phyloP scores from a whole-genome alignment of 2,888 invertebrate species.

The Macaria liturata region DNA sequence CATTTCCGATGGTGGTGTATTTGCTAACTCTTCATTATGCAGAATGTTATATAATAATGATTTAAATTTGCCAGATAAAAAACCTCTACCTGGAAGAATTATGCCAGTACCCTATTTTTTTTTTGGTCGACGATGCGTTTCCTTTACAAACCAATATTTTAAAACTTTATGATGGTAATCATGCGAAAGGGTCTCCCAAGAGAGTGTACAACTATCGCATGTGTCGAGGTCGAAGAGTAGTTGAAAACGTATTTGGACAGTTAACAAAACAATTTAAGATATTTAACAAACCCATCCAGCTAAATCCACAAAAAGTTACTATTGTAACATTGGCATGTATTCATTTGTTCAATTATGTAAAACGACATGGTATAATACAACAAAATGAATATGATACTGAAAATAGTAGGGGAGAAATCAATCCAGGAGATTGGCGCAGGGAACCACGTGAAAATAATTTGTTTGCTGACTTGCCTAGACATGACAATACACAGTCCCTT shows the following conservation, averaged over 20 bases:
- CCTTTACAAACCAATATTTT: conserved; percentile 3
- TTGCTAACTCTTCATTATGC: neutral
- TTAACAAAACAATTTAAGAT: too few species aligned
- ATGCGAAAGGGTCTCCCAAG: neutral
- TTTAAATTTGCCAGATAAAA: neutral
- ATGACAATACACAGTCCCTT: too few species aligned
- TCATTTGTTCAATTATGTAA: too few species aligned
- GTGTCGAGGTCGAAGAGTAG: neutral
- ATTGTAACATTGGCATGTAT: too few species aligned
- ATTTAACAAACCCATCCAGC: too few species aligned
- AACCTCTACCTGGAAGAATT: neutral
- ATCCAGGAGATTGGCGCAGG: too few species aligned
- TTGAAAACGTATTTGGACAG: conserved; percentile 11
- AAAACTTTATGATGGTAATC: neutral
- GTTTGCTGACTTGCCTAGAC: too few species aligned
- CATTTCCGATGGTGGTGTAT: neutral
- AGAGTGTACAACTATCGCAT: conserved; percentile 5
- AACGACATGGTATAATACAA: too few species aligned
- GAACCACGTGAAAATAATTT: too few species aligned
- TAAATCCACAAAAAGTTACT: too few species aligned
- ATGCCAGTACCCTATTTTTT: conserved; percentile 3
- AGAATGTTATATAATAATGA: neutral
- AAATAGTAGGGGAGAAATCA: too few species aligned
- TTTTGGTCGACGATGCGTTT: conserved; percentile 11
- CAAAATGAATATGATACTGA: too few species aligned